Base-by-base conservation (phyloP, 2,113 vertebrate species). In the Oenanthe melanoleuca region DNA sequence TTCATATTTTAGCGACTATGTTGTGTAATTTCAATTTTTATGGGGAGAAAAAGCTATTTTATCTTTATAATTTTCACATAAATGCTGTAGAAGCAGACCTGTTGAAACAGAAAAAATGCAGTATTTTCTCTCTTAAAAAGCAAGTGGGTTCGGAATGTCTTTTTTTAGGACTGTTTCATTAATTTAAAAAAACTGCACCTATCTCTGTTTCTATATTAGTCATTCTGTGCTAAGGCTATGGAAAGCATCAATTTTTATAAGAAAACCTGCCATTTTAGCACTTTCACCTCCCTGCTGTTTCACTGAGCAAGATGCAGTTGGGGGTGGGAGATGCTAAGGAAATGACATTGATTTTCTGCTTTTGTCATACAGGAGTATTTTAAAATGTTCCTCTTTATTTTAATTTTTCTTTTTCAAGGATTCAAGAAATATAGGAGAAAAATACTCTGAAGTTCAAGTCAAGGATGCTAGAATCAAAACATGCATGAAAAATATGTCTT, bases 201-300 rank as follows among this genome's bases (percentile, higher is more conserved):
- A 1, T n/a, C 3, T 90, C 33, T 70, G 20, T 75, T 78, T 79
- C 42, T 65, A 2, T 69, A 33, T 85, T 85, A 69, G 34, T 52
- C 26, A 40, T 31, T 92, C 50, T 69, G 70, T 75, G 37, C 28
- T 87, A 42, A 77, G 22, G 42, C 44, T 85, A 42, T 49, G 34
- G 59, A 87, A 91, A 87, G 14, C 45, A 91, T 70, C 21, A 33
- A 28, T 95, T 95, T 95, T 95, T 78, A 19, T 72, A 82, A 55
- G 47, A 70, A 82, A 91, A 16, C 33, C 17, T 89, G 5, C 28
- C 12, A 47, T 73, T 89, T 89, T 66, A 56, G 38, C 3, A 7
- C 38, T 89, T 95, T 94, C 38, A 59, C 40, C 31, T 64, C 47
- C 53, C 71, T 82, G 50, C 81, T 91, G 89, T 87, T 95, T 92